Percentiles rank a stretch among this genome's conserved stretches.
These are phyloP conservation scores for Muricea muricata DNA, from an alignment of 92 coral and sea anemone genomes.

Conservation along the genomic window DNA sequence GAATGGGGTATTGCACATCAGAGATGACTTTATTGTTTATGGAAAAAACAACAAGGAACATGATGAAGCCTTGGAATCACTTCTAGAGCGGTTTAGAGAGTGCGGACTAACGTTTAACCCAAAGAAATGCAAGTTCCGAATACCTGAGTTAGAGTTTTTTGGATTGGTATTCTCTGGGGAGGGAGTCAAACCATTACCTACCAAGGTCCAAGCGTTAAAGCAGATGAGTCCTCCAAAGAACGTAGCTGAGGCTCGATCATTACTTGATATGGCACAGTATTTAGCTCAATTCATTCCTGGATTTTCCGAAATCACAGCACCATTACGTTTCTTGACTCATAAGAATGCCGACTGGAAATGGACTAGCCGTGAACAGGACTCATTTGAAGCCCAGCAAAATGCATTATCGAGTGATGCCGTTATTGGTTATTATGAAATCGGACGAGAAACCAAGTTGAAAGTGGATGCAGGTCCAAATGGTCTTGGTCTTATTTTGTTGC, in stretches of 20 bases:
- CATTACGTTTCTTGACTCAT: conserved; percentile 47
- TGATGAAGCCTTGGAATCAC: too few species aligned
- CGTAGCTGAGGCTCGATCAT: conserved; percentile 26
- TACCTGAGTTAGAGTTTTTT: too few species aligned
- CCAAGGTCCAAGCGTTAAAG: conserved; percentile 39
- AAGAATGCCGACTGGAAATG: conserved; percentile 34
- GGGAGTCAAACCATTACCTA: conserved; percentile 44
- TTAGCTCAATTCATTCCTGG: conserved; percentile 37
- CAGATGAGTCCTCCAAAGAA: conserved; percentile 43
- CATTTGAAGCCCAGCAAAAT: conserved; percentile 41
- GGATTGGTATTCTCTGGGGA: neutral
- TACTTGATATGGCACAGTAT: conserved; percentile 49
- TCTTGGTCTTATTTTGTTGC: conserved; percentile 34
- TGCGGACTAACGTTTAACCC: too few species aligned
- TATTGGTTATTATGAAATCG: conserved; percentile 47
- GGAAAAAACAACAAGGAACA: conserved; percentile 33
- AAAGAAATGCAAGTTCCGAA: too few species aligned
- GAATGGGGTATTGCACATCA: conserved; percentile 50
- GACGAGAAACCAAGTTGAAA: conserved; percentile 24
- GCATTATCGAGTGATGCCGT: conserved; percentile 48
- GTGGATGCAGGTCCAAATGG: conserved; percentile 58
- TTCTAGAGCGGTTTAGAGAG: conserved; percentile 25
- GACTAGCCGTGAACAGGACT: conserved; percentile 30
- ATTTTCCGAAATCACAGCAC: conserved; percentile 42
- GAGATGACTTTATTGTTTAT: conserved; percentile 57